Percentiles rank a stretch among this genome's conserved stretches.
Evolutionary conservation across 2,113 vertebrate genomes (phyloP).

Genomic region (Oceanodroma tethys): DNA sequence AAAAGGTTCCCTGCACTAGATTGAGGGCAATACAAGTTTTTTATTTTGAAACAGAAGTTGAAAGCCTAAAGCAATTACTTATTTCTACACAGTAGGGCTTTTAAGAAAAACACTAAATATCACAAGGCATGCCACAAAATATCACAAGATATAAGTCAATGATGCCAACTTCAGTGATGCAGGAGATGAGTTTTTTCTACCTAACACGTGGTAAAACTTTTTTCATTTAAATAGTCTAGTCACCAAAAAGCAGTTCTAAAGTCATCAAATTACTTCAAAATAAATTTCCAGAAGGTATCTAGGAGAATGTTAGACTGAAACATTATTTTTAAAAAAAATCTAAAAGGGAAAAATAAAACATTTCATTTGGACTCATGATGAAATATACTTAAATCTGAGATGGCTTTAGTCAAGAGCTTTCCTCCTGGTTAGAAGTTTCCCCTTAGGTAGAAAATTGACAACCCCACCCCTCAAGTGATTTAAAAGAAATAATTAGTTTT

Average conservation of each 20-base stretch:
- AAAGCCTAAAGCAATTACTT: neutral
- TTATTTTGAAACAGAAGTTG: neutral
- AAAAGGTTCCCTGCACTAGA: neutral
- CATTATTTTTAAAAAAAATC: neutral
- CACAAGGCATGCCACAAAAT: neutral
- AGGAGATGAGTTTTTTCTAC: neutral
- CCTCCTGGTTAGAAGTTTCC: neutral
- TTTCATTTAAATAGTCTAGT: neutral
- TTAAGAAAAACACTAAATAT: neutral
- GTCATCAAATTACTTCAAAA: too few species aligned
- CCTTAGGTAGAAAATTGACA: neutral
- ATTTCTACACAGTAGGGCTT: neutral
- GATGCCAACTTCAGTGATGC: neutral
- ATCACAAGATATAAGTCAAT: neutral
- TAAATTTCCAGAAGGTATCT: too few species aligned
- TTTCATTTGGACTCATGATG: neutral
- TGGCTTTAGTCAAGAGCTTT: neutral
- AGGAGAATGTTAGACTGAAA: neutral
- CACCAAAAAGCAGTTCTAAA: neutral
- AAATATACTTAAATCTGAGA: neutral
- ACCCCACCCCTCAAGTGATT: neutral
- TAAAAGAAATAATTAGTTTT: neutral
- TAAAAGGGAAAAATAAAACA: neutral
- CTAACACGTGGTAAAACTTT: fast-evolving
- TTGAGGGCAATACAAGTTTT: neutral